A percentile compares a stretch with the other conserved stretches of the same genome.
phyloP scores from a whole-genome alignment of 2,113 vertebrate species.

The Vulpes vulpes region DNA sequence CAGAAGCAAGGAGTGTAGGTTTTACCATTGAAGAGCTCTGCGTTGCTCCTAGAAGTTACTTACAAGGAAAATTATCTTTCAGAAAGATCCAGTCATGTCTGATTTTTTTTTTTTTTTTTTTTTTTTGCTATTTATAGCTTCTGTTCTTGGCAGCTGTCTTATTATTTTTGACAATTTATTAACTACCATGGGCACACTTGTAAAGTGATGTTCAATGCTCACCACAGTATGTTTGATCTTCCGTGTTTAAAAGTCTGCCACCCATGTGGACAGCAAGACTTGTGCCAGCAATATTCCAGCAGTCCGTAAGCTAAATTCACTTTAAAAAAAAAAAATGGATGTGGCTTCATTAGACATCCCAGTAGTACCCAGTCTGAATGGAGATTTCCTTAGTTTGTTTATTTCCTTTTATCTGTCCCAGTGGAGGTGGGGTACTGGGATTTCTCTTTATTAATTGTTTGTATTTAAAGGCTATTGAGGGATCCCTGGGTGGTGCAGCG shows the following conservation, averaged over 20 bases:
- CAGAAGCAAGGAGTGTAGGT: neutral
- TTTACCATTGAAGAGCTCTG: conserved; percentile 51
- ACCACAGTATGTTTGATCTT: neutral
- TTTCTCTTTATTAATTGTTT: neutral
- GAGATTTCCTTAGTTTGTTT: neutral
- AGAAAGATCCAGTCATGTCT: conserved; percentile 47
- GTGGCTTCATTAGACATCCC: neutral
- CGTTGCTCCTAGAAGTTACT: conserved; percentile 67
- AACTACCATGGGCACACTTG: neutral
- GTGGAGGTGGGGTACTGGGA: no score
- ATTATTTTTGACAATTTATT: conserved; percentile 61
- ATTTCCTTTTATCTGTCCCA: neutral
- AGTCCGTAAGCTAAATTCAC: neutral
- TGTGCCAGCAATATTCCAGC: neutral
- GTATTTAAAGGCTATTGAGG: neutral
- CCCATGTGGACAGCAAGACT: neutral
- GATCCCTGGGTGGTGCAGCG: no score
- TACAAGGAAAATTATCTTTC: conserved; percentile 59
- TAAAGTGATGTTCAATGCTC: neutral
- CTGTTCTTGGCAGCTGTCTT: conserved; percentile 49
- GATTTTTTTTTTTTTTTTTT: neutral
- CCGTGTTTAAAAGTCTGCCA: neutral
- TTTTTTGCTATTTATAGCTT: conserved; percentile 43
- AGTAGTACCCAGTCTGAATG: neutral
- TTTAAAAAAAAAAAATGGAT: neutral